phyloP scores from a whole-genome alignment of 2,888 invertebrate species.

The Trichopoda pennipes region DNA sequence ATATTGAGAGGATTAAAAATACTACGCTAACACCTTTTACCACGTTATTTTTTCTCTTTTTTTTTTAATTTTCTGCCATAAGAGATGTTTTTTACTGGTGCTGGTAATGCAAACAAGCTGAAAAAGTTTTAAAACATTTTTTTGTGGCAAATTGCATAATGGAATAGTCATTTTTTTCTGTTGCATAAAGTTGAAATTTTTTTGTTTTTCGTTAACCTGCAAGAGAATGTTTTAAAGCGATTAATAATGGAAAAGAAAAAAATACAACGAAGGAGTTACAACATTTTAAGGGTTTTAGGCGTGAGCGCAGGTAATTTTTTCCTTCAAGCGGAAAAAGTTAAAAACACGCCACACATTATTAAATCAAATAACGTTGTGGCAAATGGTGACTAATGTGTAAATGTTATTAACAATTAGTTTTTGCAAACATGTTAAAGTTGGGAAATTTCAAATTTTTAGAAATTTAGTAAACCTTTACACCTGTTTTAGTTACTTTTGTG shows the following conservation, averaged over 20 bases:
- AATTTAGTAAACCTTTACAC: too few relatives aligned
- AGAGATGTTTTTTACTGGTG: neutral
- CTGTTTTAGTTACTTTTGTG: too few relatives aligned
- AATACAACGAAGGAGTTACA: slow-evolving; percentile 28
- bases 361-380: neutral
- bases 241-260: slow-evolving; percentile 41
- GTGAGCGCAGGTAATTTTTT: neutral
- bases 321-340: neutral
- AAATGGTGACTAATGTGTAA: too few relatives aligned
- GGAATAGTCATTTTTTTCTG: slow-evolving; percentile 8
- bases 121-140: neutral
- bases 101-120: neutral
- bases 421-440: too few relatives aligned
- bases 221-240: slow-evolving; percentile 48
- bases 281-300: slow-evolving; percentile 36
- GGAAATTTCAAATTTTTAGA: too few relatives aligned
- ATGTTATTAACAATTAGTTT: too few relatives aligned
- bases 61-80: too few relatives aligned
- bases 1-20: slow-evolving; percentile 57
- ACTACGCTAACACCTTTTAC: slow-evolving; percentile 11
- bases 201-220: slow-evolving; percentile 8
- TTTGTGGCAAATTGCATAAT: slow-evolving; percentile 19
- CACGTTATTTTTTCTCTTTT: neutral
- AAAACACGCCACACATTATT: neutral
- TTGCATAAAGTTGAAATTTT: neutral